Evolutionary conservation across 1,140 invertebrate genomes (phyloP).

Genomic region (Scaptomyza graminum): DNA sequence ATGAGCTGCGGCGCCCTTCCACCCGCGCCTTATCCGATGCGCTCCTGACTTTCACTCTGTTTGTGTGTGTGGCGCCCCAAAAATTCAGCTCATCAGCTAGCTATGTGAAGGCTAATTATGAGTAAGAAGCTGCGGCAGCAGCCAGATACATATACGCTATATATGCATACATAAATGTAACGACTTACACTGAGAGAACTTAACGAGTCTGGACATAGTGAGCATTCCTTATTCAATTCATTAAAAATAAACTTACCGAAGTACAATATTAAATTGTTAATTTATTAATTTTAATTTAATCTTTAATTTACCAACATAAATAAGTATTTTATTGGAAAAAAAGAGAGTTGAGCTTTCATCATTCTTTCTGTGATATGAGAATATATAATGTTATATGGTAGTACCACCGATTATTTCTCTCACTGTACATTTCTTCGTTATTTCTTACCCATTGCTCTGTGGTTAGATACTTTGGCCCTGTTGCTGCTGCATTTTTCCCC

Average conservation of each 20-base stretch:
- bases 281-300: too few species aligned
- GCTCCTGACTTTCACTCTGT: constrained; percentile 2
- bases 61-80: constrained; percentile 5
- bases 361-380: too few species aligned
- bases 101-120: constrained; percentile 18
- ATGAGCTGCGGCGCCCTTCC: constrained; percentile 42
- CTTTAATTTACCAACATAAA: too few species aligned
- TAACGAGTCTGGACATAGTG: too few species aligned
- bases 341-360: too few species aligned
- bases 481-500: neutral
- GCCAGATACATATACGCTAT: neutral
- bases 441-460: constrained; percentile 1
- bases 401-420: too few species aligned
- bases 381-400: too few species aligned
- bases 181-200: neutral
- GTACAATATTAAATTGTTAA: too few species aligned
- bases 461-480: neutral
- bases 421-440: too few species aligned
- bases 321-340: too few species aligned
- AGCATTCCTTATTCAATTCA: too few species aligned
- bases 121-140: constrained; percentile 15
- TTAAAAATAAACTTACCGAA: too few species aligned
- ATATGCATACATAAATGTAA: neutral
- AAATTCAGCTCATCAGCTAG: neutral
- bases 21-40: constrained; percentile 3